Conservation (phyloP, 2,113 vertebrate genomes). For the Corydoras maculifer region DNA sequence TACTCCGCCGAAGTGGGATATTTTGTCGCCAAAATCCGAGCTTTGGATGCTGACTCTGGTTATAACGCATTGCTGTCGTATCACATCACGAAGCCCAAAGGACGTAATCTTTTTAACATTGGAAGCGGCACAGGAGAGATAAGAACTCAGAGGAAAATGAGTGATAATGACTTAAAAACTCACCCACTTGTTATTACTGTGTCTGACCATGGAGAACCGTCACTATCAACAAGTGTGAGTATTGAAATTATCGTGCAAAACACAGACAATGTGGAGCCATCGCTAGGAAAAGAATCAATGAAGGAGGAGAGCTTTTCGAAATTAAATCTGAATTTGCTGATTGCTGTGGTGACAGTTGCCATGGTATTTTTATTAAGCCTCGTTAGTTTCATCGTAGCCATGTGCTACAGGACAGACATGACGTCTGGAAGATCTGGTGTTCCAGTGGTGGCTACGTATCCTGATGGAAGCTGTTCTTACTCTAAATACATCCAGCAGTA, state of each 20-base stretch:
- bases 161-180: slow-evolving; percentile 63
- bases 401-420: background rate
- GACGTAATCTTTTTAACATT: slow-evolving; percentile 44
- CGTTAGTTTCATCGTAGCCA: too few relatives aligned
- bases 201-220: slow-evolving; percentile 64
- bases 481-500: slow-evolving; percentile 39
- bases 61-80: slow-evolving; percentile 41
- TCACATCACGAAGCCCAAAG: slow-evolving; percentile 43
- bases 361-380: too few relatives aligned
- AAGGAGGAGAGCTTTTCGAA: slow-evolving; percentile 49
- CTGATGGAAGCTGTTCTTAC: slow-evolving; percentile 5
- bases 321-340: slow-evolving; percentile 65
- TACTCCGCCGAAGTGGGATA: slow-evolving; percentile 42
- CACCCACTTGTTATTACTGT: slow-evolving; percentile 67
- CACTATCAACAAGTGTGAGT: slow-evolving; percentile 63
- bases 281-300: slow-evolving; percentile 60
- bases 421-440: background rate
- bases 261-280: slow-evolving; percentile 55
- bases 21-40: slow-evolving; percentile 53
- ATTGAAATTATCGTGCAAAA: slow-evolving; percentile 66
- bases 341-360: slow-evolving; percentile 58
- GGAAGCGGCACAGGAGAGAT: slow-evolving; percentile 48
- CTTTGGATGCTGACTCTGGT: slow-evolving; percentile 51
- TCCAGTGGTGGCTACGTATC: too few relatives aligned
- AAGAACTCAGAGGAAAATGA: slow-evolving; percentile 53